Percentiles rank a stretch among this genome's conserved stretches.
Conservation (phyloP, 2,888 invertebrate genomes). For the Epiblema foenella region DNA sequence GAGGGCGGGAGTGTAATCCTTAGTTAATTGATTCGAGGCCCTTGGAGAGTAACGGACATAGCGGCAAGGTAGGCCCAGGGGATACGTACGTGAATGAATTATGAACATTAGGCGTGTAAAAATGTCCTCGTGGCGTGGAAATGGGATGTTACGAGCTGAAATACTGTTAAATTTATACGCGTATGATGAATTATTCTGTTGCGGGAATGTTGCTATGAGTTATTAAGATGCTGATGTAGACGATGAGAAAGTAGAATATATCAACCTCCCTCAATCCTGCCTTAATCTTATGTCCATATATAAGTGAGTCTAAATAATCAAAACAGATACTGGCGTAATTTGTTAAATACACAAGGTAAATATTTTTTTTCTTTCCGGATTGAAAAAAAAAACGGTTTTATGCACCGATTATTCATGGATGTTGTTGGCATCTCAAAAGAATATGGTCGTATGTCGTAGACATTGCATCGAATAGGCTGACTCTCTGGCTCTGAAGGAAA, state of each 20-base stretch:
- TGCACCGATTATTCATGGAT: slow-evolving; percentile 28
- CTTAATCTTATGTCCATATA: too few species aligned
- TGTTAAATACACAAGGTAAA: background rate
- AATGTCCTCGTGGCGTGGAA: slow-evolving; percentile 14
- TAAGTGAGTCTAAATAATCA: too few species aligned
- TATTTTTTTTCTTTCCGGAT: slow-evolving; percentile 8
- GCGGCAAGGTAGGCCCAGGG: slow-evolving; percentile 19
- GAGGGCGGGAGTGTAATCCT: slow-evolving; percentile 59
- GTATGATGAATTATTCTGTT: background rate
- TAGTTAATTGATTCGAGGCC: slow-evolving; percentile 70
- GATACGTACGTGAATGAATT: slow-evolving; percentile 23
- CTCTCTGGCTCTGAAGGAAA: background rate
- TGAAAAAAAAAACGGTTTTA: background rate
- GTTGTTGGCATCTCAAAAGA: slow-evolving; percentile 4
- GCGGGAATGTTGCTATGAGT: background rate
- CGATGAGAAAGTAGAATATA: background rate
- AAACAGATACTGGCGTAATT: background rate
- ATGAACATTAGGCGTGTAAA: slow-evolving; percentile 42
- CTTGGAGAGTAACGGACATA: slow-evolving; percentile 50
- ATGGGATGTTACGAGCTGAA: background rate
- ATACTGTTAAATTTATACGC: background rate
- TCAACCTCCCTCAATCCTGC: too few species aligned
- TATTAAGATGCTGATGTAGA: background rate
- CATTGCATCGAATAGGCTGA: background rate
- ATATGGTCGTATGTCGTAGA: background rate